Evolutionary conservation across 2,888 invertebrate species (phyloP).

Genomic region (Mellilla xanthometata): DNA sequence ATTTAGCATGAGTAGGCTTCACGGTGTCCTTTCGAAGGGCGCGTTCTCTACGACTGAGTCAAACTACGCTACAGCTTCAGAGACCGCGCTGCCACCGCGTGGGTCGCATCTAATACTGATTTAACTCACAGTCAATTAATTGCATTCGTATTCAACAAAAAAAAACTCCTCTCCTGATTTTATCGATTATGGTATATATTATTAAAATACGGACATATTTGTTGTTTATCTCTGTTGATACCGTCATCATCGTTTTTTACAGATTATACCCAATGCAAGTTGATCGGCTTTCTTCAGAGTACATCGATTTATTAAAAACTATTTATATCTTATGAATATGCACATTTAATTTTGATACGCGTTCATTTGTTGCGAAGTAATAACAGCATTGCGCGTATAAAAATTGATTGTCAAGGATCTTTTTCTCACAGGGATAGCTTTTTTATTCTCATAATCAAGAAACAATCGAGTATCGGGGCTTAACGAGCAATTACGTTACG

Average conservation of each 20-base stretch:
- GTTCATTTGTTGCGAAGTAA: conserved; percentile 31
- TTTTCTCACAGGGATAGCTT: conserved; percentile 47
- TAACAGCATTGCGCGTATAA: conserved; percentile 27
- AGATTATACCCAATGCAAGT: conserved; percentile 15
- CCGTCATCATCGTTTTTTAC: conserved; percentile 54
- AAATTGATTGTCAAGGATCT: conserved; percentile 48
- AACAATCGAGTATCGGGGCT: conserved; percentile 71
- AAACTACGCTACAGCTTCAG: not conserved
- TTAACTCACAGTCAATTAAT: conserved; percentile 78
- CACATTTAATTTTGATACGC: conserved; percentile 17
- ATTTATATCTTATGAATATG: conserved; percentile 19
- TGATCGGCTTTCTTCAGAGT: conserved; percentile 1
- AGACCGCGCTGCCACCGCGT: no score
- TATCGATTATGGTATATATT: conserved; percentile 76
- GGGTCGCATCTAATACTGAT: conserved; percentile 76
- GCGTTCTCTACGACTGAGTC: conserved; percentile 39
- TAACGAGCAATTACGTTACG: conserved; percentile 79
- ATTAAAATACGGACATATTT: conserved; percentile 71
- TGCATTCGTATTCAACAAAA: conserved; percentile 77
- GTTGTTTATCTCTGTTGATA: conserved; percentile 62
- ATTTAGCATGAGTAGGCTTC: conserved; percentile 67
- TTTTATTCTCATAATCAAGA: conserved; percentile 73
- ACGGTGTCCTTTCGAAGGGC: conserved; percentile 59
- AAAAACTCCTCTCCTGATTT: conserved; percentile 59
- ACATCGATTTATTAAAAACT: conserved; percentile 21